Evolutionary conservation across 2,888 invertebrate species (phyloP).

Genomic region (Parnassius glacialis): DNA sequence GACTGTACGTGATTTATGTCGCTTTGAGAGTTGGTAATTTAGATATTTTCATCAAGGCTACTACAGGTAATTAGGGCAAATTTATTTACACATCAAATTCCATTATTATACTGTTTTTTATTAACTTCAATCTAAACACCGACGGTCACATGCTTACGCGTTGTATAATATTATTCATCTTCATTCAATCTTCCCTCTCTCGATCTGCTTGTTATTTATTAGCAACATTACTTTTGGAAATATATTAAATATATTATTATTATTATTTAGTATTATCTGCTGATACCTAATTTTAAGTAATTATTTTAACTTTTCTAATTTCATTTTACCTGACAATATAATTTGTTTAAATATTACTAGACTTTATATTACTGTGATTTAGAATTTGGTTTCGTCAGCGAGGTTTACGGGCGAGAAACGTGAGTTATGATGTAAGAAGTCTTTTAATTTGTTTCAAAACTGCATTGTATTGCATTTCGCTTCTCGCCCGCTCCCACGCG

Average conservation of each 20-base stretch:
- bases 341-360: conserved; percentile 53
- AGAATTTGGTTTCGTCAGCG: conserved; percentile 73
- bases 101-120: too few species aligned
- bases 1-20: conserved; percentile 18
- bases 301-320: conserved; percentile 51
- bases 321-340: conserved; percentile 57
- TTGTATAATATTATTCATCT: too few species aligned
- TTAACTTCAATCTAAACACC: too few species aligned
- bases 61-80: not conserved
- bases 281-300: conserved; percentile 50
- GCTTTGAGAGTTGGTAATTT: conserved; percentile 13
- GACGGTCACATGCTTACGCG: too few species aligned
- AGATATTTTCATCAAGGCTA: not conserved
- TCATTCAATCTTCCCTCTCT: too few species aligned
- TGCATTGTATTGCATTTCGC: conserved; percentile 23
- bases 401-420: conserved; percentile 51
- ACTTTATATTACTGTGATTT: conserved; percentile 71
- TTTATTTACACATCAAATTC: not conserved
- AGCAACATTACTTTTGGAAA: not conserved
- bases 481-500: conserved; percentile 43
- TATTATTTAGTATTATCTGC: conserved; percentile 36
- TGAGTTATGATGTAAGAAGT: not conserved
- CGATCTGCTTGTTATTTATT: not conserved
- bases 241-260: conserved; percentile 26
- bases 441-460: conserved; percentile 19